phyloP scores from a whole-genome alignment of 2,888 invertebrate species.

The Tetranychus piercei region DNA sequence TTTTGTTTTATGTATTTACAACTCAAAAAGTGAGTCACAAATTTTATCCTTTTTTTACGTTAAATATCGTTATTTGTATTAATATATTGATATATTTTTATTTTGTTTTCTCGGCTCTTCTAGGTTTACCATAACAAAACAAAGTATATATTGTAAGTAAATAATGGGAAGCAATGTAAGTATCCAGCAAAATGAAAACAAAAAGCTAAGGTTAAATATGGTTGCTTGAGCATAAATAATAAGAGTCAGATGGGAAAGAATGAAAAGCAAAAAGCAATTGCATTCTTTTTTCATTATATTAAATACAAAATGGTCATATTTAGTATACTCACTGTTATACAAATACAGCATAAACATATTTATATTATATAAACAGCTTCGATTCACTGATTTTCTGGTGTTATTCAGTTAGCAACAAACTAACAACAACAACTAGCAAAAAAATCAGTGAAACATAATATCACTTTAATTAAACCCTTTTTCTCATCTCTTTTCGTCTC shows the following conservation, averaged over 20 bases:
- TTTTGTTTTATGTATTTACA: no score
- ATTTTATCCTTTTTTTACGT: no score
- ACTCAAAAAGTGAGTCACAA: no score
- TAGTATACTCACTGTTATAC: background rate
- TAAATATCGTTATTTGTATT: no score
- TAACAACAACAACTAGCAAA: background rate
- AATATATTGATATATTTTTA: no score
- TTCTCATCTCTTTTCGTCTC: background rate
- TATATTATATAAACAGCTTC: background rate
- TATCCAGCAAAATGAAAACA: no score
- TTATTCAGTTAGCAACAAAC: background rate
- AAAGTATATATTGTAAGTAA: no score
- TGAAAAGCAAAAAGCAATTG: constrained; percentile 6
- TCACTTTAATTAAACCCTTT: background rate
- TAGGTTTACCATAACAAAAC: no score
- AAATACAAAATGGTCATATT: constrained; percentile 1
- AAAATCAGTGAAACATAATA: background rate
- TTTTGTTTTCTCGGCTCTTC: no score
- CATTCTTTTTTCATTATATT: background rate
- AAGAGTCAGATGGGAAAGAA: background rate
- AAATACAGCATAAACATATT: background rate
- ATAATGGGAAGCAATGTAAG: no score
- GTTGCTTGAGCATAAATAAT: constrained; percentile 2
- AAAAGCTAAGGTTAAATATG: background rate
- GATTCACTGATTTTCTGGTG: constrained; percentile 2